Conservation (phyloP, 2,888 invertebrate genomes). For the Drosophila leonis region DNA sequence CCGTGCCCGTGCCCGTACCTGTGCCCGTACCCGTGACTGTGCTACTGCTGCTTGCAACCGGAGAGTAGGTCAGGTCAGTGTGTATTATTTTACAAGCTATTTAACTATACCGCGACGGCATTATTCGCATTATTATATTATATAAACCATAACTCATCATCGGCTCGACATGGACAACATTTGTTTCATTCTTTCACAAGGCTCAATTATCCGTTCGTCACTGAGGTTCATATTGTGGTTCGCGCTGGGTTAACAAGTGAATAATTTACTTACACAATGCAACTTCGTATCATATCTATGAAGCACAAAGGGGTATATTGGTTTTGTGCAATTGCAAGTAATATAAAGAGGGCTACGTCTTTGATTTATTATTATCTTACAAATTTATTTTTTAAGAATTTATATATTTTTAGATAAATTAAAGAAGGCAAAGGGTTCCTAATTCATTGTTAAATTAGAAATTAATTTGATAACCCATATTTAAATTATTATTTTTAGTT, state of each 20-base stretch:
- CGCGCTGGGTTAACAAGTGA: neutral
- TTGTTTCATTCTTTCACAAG: constrained; percentile 1
- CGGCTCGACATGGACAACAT: constrained; percentile 5
- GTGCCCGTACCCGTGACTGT: constrained; percentile 15
- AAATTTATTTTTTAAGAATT: too few species aligned
- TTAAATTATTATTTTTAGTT: too few species aligned
- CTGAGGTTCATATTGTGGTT: constrained; percentile 13
- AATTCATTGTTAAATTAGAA: too few species aligned
- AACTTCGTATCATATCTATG: too few species aligned
- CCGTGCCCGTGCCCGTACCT: constrained; percentile 28
- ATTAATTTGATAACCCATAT: too few species aligned
- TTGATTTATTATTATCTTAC: too few species aligned
- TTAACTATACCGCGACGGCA: constrained; percentile 33
- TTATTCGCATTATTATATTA: constrained; percentile 31
- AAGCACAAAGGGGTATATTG: too few species aligned
- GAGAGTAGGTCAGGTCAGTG: constrained; percentile 80
- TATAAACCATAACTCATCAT: neutral
- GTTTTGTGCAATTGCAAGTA: too few species aligned
- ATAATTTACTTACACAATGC: too few species aligned
- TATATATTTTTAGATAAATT: too few species aligned
- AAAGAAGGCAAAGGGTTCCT: too few species aligned
- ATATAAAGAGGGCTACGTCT: too few species aligned
- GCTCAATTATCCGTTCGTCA: constrained; percentile 26
- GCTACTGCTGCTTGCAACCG: constrained; percentile 46
- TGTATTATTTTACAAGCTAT: constrained; percentile 62